Percentiles rank a stretch among this genome's conserved stretches.
These are phyloP conservation scores for Neoaliturus tenellus DNA, from an alignment of 2,888 invertebrate species.

Conservation along the genomic window DNA sequence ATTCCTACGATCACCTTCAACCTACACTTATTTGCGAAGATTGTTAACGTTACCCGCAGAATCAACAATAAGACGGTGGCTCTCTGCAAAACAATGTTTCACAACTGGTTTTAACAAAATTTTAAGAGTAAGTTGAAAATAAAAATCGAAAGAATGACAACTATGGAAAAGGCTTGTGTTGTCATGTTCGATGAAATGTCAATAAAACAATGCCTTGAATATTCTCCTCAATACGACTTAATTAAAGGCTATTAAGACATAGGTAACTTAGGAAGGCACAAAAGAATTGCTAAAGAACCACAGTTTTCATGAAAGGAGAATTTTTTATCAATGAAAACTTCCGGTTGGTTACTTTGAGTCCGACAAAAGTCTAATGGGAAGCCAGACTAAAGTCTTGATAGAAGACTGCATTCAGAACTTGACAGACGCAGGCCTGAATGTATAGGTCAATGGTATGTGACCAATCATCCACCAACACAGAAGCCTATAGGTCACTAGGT, in stretches of 20 bases:
- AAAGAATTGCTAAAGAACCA: conserved; percentile 64
- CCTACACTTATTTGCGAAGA: conserved; percentile 65
- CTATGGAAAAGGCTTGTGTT: conserved; percentile 63
- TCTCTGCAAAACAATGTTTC: conserved; percentile 64
- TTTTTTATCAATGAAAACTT: conserved; percentile 65
- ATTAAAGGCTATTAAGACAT: conserved; percentile 65
- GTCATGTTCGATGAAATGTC: conserved; percentile 66
- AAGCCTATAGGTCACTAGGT: conserved; percentile 61
- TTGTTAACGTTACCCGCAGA: conserved; percentile 66
- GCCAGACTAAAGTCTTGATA: conserved; percentile 59
- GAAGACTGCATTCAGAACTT: conserved; percentile 57
- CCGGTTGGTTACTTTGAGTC: conserved; percentile 64
- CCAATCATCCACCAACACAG: conserved; percentile 62
- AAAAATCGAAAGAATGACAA: conserved; percentile 65
- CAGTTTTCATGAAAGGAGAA: conserved; percentile 66
- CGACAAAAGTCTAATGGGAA: conserved; percentile 55
- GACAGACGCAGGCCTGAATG: conserved; percentile 59
- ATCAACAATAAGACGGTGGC: conserved; percentile 65
- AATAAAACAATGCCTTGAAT: conserved; percentile 64
- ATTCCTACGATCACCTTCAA: conserved; percentile 68
- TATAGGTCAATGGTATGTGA: conserved; percentile 65
- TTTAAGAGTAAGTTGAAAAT: conserved; percentile 62
- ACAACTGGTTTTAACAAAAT: conserved; percentile 63
- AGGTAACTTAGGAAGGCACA: conserved; percentile 61
- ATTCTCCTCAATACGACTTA: conserved; percentile 62